Evolutionary conservation across 2,113 vertebrate species (phyloP).

Genomic region (Atlantisia rogersi): DNA sequence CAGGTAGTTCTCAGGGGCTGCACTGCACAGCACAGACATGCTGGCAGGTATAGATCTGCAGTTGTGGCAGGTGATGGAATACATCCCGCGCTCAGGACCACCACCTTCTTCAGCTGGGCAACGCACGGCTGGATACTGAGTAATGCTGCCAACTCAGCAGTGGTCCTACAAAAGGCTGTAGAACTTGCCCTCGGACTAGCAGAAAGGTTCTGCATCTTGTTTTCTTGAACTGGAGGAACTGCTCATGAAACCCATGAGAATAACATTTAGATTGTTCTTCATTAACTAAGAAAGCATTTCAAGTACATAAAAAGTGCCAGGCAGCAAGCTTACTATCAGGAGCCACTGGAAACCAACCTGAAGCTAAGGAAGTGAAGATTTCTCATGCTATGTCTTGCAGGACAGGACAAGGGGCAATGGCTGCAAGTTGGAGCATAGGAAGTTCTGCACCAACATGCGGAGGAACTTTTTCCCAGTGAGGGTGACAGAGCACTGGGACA

Average conservation of each 20-base stretch:
- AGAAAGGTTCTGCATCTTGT: neutral
- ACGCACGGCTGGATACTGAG: neutral
- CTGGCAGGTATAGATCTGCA: neutral
- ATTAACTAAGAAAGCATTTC: neutral
- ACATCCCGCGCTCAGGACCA: neutral
- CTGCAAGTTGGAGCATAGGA: too few relatives aligned
- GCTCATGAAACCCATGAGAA: neutral
- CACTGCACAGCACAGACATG: neutral
- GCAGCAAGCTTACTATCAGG: neutral
- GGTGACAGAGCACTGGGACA: too few relatives aligned
- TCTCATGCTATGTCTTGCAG: neutral
- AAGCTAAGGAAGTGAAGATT: neutral
- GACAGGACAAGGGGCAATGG: too few relatives aligned
- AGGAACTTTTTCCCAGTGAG: too few relatives aligned
- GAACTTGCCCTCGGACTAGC: neutral
- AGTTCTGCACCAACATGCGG: too few relatives aligned
- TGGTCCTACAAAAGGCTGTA: neutral
- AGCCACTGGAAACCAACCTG: neutral
- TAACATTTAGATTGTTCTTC: neutral
- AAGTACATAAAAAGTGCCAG: neutral
- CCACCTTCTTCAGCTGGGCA: neutral
- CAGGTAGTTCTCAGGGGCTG: fast-evolving
- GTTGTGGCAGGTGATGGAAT: neutral
- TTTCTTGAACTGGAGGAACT: neutral
- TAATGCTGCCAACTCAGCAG: neutral